Evolutionary conservation across 2,888 invertebrate genomes (phyloP), one percentile per base, ranked within the genome.

Genomic region (Anorthoa munda): DNA sequence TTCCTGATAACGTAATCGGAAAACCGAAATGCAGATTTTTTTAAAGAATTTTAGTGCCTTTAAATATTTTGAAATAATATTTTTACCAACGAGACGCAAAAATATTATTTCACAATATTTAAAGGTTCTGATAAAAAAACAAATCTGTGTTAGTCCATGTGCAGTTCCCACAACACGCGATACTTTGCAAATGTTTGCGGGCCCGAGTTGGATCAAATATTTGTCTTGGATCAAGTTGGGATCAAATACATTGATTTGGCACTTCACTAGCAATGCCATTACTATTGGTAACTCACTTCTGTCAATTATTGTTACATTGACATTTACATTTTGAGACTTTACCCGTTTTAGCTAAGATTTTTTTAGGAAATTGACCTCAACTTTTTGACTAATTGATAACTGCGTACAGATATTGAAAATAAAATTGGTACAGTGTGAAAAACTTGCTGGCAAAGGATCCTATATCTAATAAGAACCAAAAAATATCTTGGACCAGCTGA

Each of bases 231-330:
- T 92, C 90, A 82, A 77, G 71, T 84, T 81, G 86, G 87, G 92
- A 91, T 93, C 90, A 88, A 91, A 92, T 92, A 92, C 92, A 91
- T 90, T 91, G 90, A 90, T 89, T 88, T 88, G 86, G 81, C 90
- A 88, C 90, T 89, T 85, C 72, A 77, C 85, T 82, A 70, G 82
- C 81, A 81, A 51, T 31, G 56, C 1, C 21, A 11, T 45, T 81
- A 86, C 76, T 64, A 69, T 50, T 72, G 65, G 21, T 31, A 75
- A 79, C 67, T 85, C 84, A 56, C 45, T 67, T 46, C 4, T 46
- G 18, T n/a, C 61, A 23, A 23, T 46, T 45, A 4, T 39, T 55
- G 17, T 50, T 50, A 50, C 18, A 31, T 7, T 7, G 7, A 31
- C 31, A n/a, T 31, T 5, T 31, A 31, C 0, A 31, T 31, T 31